phyloP scores from a whole-genome alignment of 1,140 invertebrate species.

The Heterodera carotae region DNA sequence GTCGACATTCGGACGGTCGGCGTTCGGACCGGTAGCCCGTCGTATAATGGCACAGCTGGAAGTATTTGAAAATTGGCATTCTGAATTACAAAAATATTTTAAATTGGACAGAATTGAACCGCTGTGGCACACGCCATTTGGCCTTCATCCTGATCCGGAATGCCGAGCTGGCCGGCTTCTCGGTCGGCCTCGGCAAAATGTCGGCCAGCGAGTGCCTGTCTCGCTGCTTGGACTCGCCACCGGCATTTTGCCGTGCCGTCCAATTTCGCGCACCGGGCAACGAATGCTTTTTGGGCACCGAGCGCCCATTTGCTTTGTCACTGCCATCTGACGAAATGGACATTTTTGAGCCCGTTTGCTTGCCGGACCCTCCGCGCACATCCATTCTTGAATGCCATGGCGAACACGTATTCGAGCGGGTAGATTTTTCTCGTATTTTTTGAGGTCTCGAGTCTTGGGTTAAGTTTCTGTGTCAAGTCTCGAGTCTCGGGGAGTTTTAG shows the following conservation, averaged over 20 bases:
- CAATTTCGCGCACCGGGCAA: constrained; percentile 37
- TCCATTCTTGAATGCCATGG: constrained; percentile 43
- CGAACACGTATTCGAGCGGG: constrained; percentile 50
- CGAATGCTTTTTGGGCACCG: constrained; percentile 46
- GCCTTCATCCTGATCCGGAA: constrained; percentile 52
- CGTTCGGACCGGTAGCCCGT: too few relatives aligned
- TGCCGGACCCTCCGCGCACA: constrained; percentile 28
- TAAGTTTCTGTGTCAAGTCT: too few relatives aligned
- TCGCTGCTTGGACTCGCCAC: constrained; percentile 39
- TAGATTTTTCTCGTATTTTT: constrained; percentile 40
- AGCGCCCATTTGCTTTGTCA: constrained; percentile 23
- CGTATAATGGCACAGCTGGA: too few relatives aligned
- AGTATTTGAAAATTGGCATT: too few relatives aligned
- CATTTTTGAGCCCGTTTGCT: constrained; percentile 52
- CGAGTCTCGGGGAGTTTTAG: too few relatives aligned
- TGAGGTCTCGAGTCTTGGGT: too few relatives aligned
- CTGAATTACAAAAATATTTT: neutral
- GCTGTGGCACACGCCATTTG: constrained; percentile 33
- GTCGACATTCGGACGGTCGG: too few relatives aligned
- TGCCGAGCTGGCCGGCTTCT: constrained; percentile 24
- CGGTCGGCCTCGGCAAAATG: constrained; percentile 12
- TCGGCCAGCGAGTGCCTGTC: constrained; percentile 23
- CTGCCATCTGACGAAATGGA: constrained; percentile 38
- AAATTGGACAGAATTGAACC: constrained; percentile 27
- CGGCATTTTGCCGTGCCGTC: constrained; percentile 47